Base-by-base conservation (phyloP, 2,113 vertebrate genomes). In the Barnardius zonarius region DNA sequence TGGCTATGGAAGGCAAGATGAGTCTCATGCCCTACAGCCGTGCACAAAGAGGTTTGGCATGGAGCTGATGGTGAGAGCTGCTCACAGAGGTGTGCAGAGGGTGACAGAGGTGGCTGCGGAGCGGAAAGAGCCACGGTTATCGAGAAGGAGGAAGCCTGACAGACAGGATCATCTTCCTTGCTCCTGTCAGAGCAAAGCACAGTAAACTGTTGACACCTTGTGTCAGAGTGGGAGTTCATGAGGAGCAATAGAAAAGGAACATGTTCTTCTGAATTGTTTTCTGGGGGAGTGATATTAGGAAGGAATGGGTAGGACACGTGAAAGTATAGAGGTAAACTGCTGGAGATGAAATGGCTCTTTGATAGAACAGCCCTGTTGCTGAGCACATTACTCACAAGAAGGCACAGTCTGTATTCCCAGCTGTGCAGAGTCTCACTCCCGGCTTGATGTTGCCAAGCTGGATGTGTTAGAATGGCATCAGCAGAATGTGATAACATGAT, bases 31-130 rank as follows among this genome's bases (percentile, higher is more conserved):
- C 55, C 30, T 74, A 3, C 25, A 70, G 35, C 66, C 48, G 31
- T 72, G 44, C 37, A 46, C 5, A 48, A 67, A 64, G 77, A 66
- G 30, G 23, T 63, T 61, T 90, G 90, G 18, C 63, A 20, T 1
- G 0, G 63, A 63, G 54, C 76, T 73, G 57, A 30, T 1, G 15
- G 64, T 1, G 0, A 74, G 64, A 1, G 2, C 54, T 41, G 30
- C 69, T 63, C 7, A 0, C 67, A 44, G 59, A 72, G 57, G 13
- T 72, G 61, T 52, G 48, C 66, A 37, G 25, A 81, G 51, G 9
- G 2, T 31, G 63, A n/a, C 39, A 6, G 35, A 69, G 59, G 43
- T 91, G 90, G 23, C 37, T 68, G 52, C 48, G 37, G 74, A 73
- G 67, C n/a, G 22, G 39, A 46, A 62, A 68, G 54, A 66, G 43